A percentile compares a stretch with the other conserved stretches of the same genome.
Conservation (phyloP, 2,113 vertebrate species). For the Picathartes gymnocephalus region DNA sequence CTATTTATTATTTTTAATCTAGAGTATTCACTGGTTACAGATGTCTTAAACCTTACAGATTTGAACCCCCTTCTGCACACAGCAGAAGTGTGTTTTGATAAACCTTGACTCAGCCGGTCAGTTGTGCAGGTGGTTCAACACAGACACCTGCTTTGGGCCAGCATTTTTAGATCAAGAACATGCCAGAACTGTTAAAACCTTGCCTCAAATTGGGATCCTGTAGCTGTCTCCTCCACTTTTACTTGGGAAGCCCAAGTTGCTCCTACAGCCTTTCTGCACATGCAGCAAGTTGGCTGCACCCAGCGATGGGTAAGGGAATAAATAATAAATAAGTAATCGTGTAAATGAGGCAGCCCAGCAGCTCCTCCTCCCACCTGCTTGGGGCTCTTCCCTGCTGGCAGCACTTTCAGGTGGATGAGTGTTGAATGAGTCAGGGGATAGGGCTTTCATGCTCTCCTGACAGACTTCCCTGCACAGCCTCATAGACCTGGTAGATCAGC, state of each 20-base stretch:
- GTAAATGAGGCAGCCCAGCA: neutral
- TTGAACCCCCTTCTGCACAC: neutral
- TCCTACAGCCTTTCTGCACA: neutral
- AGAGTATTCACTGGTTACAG: neutral
- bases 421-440: neutral
- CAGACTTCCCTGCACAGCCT: neutral
- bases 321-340: neutral
- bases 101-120: neutral
- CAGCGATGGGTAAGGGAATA: neutral
- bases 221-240: neutral
- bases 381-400: neutral
- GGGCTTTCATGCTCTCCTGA: neutral
- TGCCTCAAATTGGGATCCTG: neutral
- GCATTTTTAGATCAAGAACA: neutral
- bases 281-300: neutral
- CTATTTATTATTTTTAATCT: neutral
- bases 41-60: neutral
- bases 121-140: neutral
- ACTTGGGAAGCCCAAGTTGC: neutral
- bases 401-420: neutral
- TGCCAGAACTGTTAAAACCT: neutral
- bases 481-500: neutral
- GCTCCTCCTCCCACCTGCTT: neutral
- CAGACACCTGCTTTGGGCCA: neutral
- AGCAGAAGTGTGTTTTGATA: neutral